Evolutionary conservation across 2,888 invertebrate species (phyloP).

Genomic region (Trachelus iudaicus): DNA sequence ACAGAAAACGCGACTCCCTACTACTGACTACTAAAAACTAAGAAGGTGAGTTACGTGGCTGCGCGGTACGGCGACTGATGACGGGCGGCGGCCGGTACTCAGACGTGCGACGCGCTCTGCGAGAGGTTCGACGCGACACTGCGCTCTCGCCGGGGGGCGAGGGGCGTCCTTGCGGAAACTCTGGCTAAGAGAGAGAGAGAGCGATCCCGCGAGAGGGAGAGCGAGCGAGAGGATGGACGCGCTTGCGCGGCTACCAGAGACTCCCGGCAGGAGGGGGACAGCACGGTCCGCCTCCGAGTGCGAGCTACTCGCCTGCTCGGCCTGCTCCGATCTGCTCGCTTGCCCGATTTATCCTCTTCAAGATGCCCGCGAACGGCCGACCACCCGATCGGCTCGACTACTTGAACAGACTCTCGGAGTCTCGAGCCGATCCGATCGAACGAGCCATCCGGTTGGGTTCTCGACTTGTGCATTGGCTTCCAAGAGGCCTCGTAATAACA

Average conservation of each 20-base stretch:
- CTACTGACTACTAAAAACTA: slow-evolving; percentile 65
- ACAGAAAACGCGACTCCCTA: slow-evolving; percentile 34
- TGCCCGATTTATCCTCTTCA: slow-evolving; percentile 25
- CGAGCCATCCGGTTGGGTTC: too few relatives aligned
- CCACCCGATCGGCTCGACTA: slow-evolving; percentile 18
- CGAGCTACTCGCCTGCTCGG: slow-evolving; percentile 70
- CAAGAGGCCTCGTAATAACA: slow-evolving; percentile 22
- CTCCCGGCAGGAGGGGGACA: slow-evolving; percentile 26
- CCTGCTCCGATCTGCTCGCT: slow-evolving; percentile 13
- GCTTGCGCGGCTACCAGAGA: slow-evolving; percentile 18
- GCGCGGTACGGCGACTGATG: slow-evolving; percentile 64
- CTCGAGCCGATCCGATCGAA: too few relatives aligned
- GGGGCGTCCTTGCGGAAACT: slow-evolving; percentile 31
- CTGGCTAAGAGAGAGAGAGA: slow-evolving; percentile 35
- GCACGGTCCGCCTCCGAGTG: slow-evolving; percentile 51
- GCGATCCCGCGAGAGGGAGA: slow-evolving; percentile 12
- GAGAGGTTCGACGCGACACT: slow-evolving; percentile 66
- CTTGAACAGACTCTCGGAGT: slow-evolving; percentile 5
- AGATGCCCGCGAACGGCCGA: slow-evolving; percentile 25
- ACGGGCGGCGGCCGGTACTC: slow-evolving; percentile 64
- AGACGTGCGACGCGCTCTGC: slow-evolving; percentile 65
- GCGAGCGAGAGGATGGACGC: slow-evolving; percentile 22
- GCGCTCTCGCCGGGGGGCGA: slow-evolving; percentile 60
- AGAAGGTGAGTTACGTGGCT: slow-evolving; percentile 62
- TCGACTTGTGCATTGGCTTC: neutral